Conservation (phyloP, 2,888 invertebrate species). For the Entomobrya proxima region DNA sequence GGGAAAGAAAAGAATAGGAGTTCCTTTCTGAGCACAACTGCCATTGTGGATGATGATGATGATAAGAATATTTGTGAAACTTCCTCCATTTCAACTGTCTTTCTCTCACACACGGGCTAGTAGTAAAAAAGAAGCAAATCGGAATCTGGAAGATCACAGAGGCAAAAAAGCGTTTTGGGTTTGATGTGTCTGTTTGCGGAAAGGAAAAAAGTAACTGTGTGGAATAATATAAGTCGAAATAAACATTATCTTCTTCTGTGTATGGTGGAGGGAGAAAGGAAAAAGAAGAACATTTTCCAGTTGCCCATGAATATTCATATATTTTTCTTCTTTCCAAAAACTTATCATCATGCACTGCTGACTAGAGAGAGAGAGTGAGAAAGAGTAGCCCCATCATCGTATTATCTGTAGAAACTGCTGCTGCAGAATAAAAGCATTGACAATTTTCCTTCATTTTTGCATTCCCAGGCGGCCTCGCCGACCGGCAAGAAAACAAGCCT, state of each 20-base stretch:
- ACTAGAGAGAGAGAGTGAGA: too few relatives aligned
- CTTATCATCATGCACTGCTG: conserved; percentile 65
- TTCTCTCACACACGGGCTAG: not conserved
- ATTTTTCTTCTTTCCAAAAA: conserved; percentile 72
- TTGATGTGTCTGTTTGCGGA: conserved; percentile 15
- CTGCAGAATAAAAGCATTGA: conserved; percentile 63
- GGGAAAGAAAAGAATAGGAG: not conserved
- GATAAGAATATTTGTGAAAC: conserved; percentile 27
- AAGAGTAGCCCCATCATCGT: conserved; percentile 27
- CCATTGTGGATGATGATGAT: not conserved
- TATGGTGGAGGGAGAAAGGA: conserved; percentile 17
- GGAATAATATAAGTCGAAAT: conserved; percentile 40
- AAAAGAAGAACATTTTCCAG: conserved; percentile 67
- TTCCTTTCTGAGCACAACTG: not conserved
- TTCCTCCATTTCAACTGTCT: conserved; percentile 6
- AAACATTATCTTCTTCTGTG: conserved; percentile 28
- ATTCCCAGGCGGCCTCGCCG: not conserved
- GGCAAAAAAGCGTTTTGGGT: not conserved
- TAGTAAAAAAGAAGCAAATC: not conserved
- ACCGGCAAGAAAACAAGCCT: not conserved
- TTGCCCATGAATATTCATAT: conserved; percentile 75
- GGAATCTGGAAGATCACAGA: not conserved
- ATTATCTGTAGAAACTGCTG: conserved; percentile 14
- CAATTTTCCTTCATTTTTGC: conserved; percentile 65
- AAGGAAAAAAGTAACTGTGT: conserved; percentile 37